Conservation (phyloP, 2,797 vertebrate genomes). For the Pogoniulus pusillus region DNA sequence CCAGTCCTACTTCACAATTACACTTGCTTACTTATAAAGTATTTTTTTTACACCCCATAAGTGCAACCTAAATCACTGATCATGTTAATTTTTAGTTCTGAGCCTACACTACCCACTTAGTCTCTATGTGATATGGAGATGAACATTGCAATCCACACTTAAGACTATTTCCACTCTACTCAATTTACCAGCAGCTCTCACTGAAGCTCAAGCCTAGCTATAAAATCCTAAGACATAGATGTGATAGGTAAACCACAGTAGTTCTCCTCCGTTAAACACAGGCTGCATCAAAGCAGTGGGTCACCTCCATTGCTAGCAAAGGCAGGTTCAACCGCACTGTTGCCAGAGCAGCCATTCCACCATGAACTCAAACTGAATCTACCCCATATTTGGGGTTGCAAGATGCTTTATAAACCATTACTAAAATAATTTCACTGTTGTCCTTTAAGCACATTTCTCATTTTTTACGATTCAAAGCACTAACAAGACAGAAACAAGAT, state of each 20-base stretch:
- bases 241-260: neutral
- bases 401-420: neutral
- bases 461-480: neutral
- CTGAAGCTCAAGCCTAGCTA: neutral
- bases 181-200: neutral
- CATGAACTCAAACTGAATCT: neutral
- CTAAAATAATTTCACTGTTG: neutral
- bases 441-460: neutral
- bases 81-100: neutral
- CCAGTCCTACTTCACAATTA: neutral
- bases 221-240: neutral
- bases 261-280: neutral
- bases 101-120: neutral
- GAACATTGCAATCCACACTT: neutral
- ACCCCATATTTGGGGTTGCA: neutral
- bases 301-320: neutral
- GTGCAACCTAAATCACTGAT: neutral
- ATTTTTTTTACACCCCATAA: neutral
- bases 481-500: neutral
- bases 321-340: neutral
- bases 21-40: neutral
- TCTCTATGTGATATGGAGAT: neutral
- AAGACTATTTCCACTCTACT: neutral
- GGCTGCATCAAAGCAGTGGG: neutral
- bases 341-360: neutral